Evolutionary conservation across 1,140 invertebrate species (phyloP).

Genomic region (Papilio polyxenes): DNA sequence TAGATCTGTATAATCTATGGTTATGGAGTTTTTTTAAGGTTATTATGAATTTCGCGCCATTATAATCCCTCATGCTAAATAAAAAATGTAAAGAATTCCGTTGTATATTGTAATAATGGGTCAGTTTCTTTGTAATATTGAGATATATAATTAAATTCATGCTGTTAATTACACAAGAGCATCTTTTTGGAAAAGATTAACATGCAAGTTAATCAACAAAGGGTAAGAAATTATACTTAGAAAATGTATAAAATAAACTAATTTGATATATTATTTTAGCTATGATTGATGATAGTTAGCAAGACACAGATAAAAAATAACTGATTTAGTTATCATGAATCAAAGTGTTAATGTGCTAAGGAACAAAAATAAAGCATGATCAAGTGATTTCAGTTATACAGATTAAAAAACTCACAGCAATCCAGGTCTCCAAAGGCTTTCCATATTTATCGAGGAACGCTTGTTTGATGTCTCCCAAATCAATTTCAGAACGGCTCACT

Average conservation of each 20-base stretch:
- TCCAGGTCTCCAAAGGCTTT: conserved; percentile 90
- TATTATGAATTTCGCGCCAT: conserved; percentile 22
- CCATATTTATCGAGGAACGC: conserved; percentile 92
- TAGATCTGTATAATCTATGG: conserved; percentile 35
- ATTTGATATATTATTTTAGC: background rate
- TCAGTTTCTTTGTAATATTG: conserved; percentile 57
- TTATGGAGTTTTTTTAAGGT: conserved; percentile 15
- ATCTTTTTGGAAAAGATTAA: background rate
- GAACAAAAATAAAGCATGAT: conserved; percentile 26
- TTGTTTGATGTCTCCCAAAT: conserved; percentile 94
- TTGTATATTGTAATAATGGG: conserved; percentile 62
- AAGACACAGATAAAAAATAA: conserved; percentile 5
- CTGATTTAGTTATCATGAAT: background rate
- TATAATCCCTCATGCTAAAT: conserved; percentile 39
- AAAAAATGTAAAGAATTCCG: conserved; percentile 29
- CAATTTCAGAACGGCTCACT: conserved; percentile 95
- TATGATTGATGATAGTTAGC: conserved; percentile 20
- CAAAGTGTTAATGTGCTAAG: background rate
- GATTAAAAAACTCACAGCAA: conserved; percentile 85
- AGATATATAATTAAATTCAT: conserved; percentile 52
- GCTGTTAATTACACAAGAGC: conserved; percentile 46
- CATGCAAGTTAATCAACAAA: conserved; percentile 1
- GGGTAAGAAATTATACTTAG: background rate
- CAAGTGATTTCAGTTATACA: conserved; percentile 39
- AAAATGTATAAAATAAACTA: background rate